Evolutionary conservation across 2,888 invertebrate species (phyloP).

Genomic region (Lutraria lutraria): DNA sequence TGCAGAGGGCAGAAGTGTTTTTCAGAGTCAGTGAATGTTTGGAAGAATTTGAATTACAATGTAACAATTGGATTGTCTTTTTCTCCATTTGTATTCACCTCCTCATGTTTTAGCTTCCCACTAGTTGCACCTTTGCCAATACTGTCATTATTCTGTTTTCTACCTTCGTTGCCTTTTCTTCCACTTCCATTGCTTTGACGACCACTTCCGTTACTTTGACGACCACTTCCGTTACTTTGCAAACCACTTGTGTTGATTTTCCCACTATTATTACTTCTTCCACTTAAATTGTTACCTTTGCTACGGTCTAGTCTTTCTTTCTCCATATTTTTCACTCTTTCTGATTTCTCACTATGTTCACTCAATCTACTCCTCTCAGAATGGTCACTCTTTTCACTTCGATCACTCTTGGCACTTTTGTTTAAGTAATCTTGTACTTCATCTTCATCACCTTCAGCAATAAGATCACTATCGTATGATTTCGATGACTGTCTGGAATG

Average conservation of each 20-base stretch:
- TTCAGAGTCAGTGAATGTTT: background rate
- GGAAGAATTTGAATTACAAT: constrained; percentile 48
- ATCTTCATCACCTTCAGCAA: constrained; percentile 81
- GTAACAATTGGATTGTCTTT: constrained; percentile 66
- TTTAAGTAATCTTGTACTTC: constrained; percentile 81
- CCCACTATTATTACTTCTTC: constrained; percentile 51
- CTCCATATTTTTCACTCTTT: constrained; percentile 46
- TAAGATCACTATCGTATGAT: constrained; percentile 81
- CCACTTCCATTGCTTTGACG: constrained; percentile 33
- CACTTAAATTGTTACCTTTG: constrained; percentile 49
- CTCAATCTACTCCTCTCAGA: constrained; percentile 45
- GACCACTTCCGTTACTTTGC: constrained; percentile 35
- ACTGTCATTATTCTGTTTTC: constrained; percentile 30
- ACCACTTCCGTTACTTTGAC: constrained; percentile 21
- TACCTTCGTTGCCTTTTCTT: background rate
- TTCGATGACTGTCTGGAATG: constrained; percentile 81
- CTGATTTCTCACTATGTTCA: constrained; percentile 47
- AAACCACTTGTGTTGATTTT: constrained; percentile 26
- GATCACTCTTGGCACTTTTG: constrained; percentile 69
- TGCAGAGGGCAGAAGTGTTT: constrained; percentile 30
- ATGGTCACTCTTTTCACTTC: constrained; percentile 60
- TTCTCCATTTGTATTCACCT: constrained; percentile 51
- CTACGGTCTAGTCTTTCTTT: constrained; percentile 49
- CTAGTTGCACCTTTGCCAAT: background rate
- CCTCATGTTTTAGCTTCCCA: constrained; percentile 40